Conservation (phyloP, 1,140 invertebrate genomes). For the Laupala kohalensis region DNA sequence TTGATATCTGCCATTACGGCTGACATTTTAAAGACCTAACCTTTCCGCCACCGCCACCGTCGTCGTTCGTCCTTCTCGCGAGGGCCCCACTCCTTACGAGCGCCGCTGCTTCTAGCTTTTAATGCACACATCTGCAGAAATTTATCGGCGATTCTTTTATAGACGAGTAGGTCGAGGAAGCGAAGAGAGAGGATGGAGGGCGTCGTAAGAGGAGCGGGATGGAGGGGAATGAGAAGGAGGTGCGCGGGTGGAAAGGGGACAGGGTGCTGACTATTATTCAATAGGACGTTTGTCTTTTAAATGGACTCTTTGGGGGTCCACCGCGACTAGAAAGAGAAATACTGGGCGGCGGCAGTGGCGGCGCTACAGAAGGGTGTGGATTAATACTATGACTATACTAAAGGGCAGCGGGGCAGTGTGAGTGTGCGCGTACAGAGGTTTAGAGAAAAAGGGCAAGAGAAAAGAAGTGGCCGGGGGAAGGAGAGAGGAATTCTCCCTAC, state of each 20-base stretch:
- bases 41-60: conserved; percentile 3
- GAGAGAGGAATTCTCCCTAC: conserved; percentile 20
- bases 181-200: not conserved
- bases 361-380: conserved; percentile 5
- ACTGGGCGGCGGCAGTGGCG: not conserved
- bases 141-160: conserved; percentile 17
- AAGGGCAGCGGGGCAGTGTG: not conserved
- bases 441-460: conserved; percentile 9
- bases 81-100: not conserved
- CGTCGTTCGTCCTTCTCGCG: not conserved
- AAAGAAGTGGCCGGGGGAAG: conserved; percentile 6
- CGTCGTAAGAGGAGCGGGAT: not conserved
- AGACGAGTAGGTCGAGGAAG: conserved; percentile 4
- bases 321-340: conserved; percentile 4
- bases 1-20: conserved; percentile 16
- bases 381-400: conserved; percentile 12
- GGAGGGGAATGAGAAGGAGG: not conserved
- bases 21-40: conserved; percentile 16
- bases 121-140: conserved; percentile 17
- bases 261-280: conserved; percentile 15
- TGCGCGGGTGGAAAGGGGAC: too few species aligned
- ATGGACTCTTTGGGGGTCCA: conserved; percentile 13
- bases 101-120: conserved; percentile 10
- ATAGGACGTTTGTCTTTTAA: conserved; percentile 18
- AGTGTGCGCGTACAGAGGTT: conserved; percentile 2